Percentiles rank a stretch among this genome's conserved stretches.
Conservation (phyloP, 37 sponge, comb jelly and placozoan genomes). For the Ianthella basta region DNA sequence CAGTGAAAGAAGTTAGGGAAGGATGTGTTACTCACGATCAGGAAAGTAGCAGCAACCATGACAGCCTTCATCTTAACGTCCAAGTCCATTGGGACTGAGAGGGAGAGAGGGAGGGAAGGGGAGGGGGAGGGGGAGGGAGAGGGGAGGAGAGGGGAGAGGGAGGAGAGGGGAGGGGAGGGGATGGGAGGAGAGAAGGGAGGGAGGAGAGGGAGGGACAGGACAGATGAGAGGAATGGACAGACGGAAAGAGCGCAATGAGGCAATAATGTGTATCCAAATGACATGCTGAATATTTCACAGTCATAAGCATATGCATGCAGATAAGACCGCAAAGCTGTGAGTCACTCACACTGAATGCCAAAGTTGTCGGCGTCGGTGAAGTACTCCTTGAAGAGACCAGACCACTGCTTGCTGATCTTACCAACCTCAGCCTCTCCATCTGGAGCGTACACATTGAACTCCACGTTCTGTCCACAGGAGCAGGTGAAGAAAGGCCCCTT, state of each 20-base stretch:
- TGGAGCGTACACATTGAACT: slow-evolving; percentile 69
- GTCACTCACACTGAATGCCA: slow-evolving; percentile 81
- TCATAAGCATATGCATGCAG: too few species aligned
- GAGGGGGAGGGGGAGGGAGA: too few species aligned
- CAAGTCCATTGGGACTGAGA: slow-evolving; percentile 90
- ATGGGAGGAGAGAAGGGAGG: too few species aligned
- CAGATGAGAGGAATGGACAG: too few species aligned
- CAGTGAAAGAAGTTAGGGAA: too few species aligned
- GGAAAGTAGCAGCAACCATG: slow-evolving; percentile 86
- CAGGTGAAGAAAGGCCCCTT: slow-evolving; percentile 78
- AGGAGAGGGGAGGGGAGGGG: too few species aligned
- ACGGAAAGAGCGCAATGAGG: too few species aligned
- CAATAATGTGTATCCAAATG: too few species aligned
- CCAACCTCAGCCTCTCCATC: slow-evolving; percentile 81
- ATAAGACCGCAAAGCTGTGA: too few species aligned
- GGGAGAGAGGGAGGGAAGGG: background rate
- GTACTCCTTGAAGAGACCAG: slow-evolving; percentile 85
- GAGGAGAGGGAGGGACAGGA: background rate
- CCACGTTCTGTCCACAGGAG: slow-evolving; percentile 75
- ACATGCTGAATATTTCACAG: too few species aligned
- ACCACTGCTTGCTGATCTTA: slow-evolving; percentile 93
- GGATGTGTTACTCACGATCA: slow-evolving; percentile 80
- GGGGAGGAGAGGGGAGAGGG: background rate
- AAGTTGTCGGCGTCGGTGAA: slow-evolving; percentile 99
- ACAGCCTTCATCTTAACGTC: slow-evolving; percentile 94